Evolutionary conservation across 2,888 invertebrate genomes (phyloP).

Genomic region (Blastobasis adustella): DNA sequence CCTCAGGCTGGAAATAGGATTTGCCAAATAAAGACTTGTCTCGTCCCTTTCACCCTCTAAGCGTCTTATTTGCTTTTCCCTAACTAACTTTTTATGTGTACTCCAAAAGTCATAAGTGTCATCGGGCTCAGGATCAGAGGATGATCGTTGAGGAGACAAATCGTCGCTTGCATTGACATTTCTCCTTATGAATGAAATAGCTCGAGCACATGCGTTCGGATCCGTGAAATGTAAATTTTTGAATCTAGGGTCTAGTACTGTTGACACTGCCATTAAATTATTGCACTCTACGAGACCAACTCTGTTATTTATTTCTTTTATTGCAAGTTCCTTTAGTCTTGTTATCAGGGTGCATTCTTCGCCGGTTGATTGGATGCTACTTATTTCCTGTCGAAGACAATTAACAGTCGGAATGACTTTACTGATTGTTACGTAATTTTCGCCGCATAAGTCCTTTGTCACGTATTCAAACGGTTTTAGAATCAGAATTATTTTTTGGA

Average conservation of each 20-base stretch:
- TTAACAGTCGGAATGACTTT: slow-evolving; percentile 20
- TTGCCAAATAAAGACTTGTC: too few relatives aligned
- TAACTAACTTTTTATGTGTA: too few relatives aligned
- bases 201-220: slow-evolving; percentile 14
- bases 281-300: slow-evolving; percentile 16
- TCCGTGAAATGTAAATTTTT: slow-evolving; percentile 16
- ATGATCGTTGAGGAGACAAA: too few relatives aligned
- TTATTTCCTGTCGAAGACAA: slow-evolving; percentile 14
- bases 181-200: slow-evolving; percentile 16
- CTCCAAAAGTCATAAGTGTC: too few relatives aligned
- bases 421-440: slow-evolving; percentile 19
- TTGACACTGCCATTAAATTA: slow-evolving; percentile 14
- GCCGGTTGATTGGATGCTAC: slow-evolving; percentile 7
- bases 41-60: too few relatives aligned
- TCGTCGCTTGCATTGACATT: too few relatives aligned
- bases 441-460: slow-evolving; percentile 20
- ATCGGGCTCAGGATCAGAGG: too few relatives aligned
- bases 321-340: slow-evolving; percentile 10
- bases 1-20: too few relatives aligned
- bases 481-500: slow-evolving; percentile 24
- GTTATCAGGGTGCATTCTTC: slow-evolving; percentile 1
- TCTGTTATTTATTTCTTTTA: slow-evolving; percentile 14
- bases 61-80: too few relatives aligned
- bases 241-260: slow-evolving; percentile 15
- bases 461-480: slow-evolving; percentile 20